These are phyloP conservation scores for Xestia ashworthii DNA, from an alignment of 2,888 invertebrate species.

Conservation along the genomic window DNA sequence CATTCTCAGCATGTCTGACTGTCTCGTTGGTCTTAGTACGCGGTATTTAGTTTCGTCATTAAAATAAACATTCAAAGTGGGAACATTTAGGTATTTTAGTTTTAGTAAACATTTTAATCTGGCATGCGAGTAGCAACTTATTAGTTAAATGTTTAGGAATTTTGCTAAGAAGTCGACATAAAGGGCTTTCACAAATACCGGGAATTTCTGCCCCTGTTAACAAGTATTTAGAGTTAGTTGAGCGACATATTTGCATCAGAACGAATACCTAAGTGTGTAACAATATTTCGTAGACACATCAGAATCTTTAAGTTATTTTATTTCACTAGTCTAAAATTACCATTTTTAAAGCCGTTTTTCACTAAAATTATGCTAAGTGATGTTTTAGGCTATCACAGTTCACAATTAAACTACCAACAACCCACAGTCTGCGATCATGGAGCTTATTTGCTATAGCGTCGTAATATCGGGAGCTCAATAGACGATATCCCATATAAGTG, in stretches of 20 bases:
- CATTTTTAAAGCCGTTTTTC: neutral
- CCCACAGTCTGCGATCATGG: no score
- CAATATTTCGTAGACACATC: neutral
- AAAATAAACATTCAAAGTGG: neutral
- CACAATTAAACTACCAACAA: no score
- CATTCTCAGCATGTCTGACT: no score
- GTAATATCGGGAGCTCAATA: no score
- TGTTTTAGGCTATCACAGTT: no score
- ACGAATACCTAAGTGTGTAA: neutral
- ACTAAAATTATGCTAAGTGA: neutral
- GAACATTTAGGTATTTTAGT: neutral
- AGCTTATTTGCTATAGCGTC: no score
- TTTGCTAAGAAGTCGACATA: neutral
- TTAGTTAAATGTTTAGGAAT: slow-evolving; percentile 28
- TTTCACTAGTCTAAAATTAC: neutral
- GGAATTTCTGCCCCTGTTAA: slow-evolving; percentile 14
- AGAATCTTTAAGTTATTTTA: no score
- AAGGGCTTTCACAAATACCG: slow-evolving; percentile 28
- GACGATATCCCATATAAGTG: no score
- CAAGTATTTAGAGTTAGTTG: neutral
- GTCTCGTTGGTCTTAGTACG: no score
- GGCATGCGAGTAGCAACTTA: neutral
- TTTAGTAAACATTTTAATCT: slow-evolving; percentile 9
- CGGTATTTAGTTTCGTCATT: neutral
- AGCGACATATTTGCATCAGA: slow-evolving; percentile 3